A percentile compares a stretch with the other conserved stretches of the same genome.
Evolutionary conservation across 2,797 vertebrate genomes (phyloP).

Genomic region (Malurus leucopterus): DNA sequence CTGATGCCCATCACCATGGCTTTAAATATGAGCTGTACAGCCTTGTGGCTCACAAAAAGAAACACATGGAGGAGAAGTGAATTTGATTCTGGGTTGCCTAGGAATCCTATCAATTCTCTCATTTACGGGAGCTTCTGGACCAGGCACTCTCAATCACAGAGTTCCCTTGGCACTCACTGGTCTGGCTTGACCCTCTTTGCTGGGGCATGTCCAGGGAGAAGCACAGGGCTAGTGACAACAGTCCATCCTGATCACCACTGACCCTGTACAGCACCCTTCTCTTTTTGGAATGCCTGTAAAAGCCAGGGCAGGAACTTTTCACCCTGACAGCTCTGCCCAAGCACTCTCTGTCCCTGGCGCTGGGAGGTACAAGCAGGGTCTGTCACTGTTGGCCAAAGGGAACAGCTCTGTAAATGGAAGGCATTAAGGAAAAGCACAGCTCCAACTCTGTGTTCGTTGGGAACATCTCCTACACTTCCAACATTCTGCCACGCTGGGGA

Average conservation of each 20-base stretch:
- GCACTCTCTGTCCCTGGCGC: accelerated
- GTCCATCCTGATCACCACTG: background rate
- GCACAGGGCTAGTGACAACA: accelerated
- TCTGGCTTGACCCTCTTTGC: background rate
- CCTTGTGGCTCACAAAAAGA: background rate
- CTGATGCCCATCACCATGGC: accelerated
- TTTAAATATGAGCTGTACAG: background rate
- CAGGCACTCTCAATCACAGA: background rate
- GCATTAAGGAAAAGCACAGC: background rate
- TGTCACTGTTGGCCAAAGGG: background rate
- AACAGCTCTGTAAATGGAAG: background rate
- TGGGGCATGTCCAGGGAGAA: background rate
- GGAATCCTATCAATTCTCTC: background rate
- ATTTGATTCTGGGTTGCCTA: background rate
- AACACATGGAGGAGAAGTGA: background rate
- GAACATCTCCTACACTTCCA: background rate
- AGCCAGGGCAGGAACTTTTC: background rate
- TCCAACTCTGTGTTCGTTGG: background rate
- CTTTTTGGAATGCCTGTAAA: background rate
- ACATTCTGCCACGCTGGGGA: accelerated
- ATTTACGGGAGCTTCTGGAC: background rate
- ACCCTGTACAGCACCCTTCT: background rate
- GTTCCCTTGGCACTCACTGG: background rate
- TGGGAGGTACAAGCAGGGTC: background rate
- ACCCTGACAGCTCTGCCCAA: background rate